Evolutionary conservation across 2,888 invertebrate genomes (phyloP), one percentile per base, ranked within the genome.

Genomic region (Salticus scenicus): DNA sequence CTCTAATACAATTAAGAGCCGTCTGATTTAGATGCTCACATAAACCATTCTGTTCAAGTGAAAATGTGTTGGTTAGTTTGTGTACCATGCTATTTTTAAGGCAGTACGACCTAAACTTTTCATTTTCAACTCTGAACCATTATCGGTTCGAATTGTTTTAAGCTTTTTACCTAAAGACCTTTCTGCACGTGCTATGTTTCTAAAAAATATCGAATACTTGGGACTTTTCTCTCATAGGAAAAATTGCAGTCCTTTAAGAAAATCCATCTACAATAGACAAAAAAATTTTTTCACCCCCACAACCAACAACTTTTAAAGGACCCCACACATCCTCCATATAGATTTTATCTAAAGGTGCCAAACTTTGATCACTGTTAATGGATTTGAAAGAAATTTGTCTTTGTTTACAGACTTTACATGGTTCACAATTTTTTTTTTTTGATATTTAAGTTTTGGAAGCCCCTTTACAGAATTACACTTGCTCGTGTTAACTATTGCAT

Each of bases 351-450:
- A n/a, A n/a, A n/a, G n/a, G n/a, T n/a, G n/a, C n/a, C n/a, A n/a
- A n/a, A n/a, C n/a, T n/a, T n/a, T n/a, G n/a, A n/a, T n/a, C n/a
- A n/a, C n/a, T n/a, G n/a, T n/a, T n/a, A n/a, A n/a, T n/a, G n/a
- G n/a, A n/a, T n/a, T n/a, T n/a, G n/a, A n/a, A n/a, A n/a, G n/a
- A n/a, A n/a, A n/a, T n/a, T n/a, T n/a, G n/a, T n/a, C n/a, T n/a
- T n/a, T n/a, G n/a, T n/a, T n/a, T n/a, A n/a, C n/a, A n/a, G 41
- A 75, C n/a, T 75, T 66, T 17, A 64, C 75, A 64, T 5, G 42
- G 33, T 17, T 64, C 42, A 66, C 41, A 64, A 24, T 67, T 67
- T 31, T 1, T 12, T 76, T 8, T 1, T 1, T 14, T n/a, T n/a
- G n/a, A 76, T 17, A 10, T 14, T 47, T 47, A n/a, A 66, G 14